Percentiles rank a stretch among this genome's conserved stretches.
Evolutionary conservation across 2,113 vertebrate species (phyloP).

Genomic region (Regulus satrapa): DNA sequence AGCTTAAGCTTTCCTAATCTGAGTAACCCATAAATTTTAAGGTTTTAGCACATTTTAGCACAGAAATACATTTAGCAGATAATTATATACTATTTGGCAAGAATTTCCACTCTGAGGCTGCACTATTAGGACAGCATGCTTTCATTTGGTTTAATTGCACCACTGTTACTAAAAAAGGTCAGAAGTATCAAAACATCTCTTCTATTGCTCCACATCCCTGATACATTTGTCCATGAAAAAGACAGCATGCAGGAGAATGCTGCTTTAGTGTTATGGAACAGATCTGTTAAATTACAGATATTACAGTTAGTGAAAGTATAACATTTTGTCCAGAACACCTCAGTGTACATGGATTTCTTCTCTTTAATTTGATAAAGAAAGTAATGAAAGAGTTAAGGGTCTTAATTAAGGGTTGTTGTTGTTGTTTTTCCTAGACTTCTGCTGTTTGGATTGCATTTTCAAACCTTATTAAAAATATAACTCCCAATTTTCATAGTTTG

Average conservation of each 20-base stretch:
- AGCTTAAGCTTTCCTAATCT: background rate
- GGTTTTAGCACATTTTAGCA: background rate
- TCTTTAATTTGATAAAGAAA: background rate
- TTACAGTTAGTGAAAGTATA: background rate
- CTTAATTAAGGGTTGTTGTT: background rate
- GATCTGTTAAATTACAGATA: background rate
- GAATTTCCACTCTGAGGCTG: background rate
- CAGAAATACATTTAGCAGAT: background rate
- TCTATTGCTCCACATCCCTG: background rate
- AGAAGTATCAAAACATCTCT: background rate
- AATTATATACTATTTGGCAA: background rate
- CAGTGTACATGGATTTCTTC: background rate
- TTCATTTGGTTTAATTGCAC: background rate
- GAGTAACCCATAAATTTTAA: background rate
- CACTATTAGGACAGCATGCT: background rate
- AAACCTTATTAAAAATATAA: background rate
- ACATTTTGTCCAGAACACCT: background rate
- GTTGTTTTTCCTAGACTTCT: background rate
- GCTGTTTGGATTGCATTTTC: background rate
- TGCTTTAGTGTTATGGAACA: background rate
- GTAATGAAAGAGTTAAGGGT: background rate
- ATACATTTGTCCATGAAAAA: background rate
- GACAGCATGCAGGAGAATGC: background rate
- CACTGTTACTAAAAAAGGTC: background rate
- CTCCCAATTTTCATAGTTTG: background rate